These are phyloP conservation scores for Heliconius ethilla DNA, from an alignment of 2,888 invertebrate genomes.

Conservation along the genomic window DNA sequence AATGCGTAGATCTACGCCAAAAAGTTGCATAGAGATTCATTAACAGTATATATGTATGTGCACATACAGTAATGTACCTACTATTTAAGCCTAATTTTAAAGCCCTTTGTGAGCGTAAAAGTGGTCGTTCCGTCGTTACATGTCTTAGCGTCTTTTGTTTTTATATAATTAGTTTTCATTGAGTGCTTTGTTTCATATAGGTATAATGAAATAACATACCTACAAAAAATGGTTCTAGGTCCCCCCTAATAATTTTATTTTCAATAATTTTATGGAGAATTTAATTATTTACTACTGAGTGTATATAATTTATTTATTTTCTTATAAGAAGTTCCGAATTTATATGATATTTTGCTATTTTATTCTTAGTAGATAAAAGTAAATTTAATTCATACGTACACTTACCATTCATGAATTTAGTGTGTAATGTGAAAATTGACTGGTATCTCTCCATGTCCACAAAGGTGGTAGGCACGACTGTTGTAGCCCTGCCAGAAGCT, in stretches of 20 bases:
- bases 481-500: constrained; percentile 74
- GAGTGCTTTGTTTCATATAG: not conserved
- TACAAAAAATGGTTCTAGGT: not conserved
- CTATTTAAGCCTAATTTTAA: not conserved
- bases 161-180: not conserved
- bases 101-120: not conserved
- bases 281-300: not conserved
- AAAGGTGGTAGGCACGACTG: constrained; percentile 76
- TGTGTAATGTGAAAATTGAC: constrained; percentile 79
- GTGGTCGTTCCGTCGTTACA: not conserved
- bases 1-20: not conserved
- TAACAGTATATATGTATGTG: too few species aligned
- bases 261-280: not conserved
- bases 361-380: not conserved
- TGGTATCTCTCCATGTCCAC: constrained; percentile 78
- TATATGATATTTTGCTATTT: not conserved
- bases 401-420: constrained; percentile 81
- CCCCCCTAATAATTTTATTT: too few species aligned
- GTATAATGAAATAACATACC: not conserved
- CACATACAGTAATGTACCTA: not conserved
- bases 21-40: not conserved
- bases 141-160: not conserved
- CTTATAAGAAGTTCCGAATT: not conserved
- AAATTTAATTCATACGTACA: not conserved
- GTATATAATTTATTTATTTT: not conserved